These are phyloP conservation scores for Halocaridina rubra DNA, from an alignment of 2,888 invertebrate genomes.

Conservation along the genomic window DNA sequence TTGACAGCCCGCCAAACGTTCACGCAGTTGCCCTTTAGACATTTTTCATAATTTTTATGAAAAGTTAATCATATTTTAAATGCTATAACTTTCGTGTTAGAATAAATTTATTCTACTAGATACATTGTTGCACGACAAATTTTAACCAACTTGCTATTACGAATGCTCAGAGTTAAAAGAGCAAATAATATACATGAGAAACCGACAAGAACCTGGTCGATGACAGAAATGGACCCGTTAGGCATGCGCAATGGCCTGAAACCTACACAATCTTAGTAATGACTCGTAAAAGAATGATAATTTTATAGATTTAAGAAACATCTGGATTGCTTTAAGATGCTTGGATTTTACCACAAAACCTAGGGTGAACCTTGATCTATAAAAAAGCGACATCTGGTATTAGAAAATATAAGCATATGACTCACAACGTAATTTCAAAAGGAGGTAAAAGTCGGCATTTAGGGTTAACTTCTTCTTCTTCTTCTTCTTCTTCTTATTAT, in stretches of 20 bases:
- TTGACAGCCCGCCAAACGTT: conserved; percentile 38
- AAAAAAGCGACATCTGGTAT: too few relatives aligned
- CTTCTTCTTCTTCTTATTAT: too few relatives aligned
- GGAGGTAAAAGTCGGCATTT: too few relatives aligned
- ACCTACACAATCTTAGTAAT: too few relatives aligned
- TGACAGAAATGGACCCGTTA: neutral
- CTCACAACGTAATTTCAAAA: too few relatives aligned
- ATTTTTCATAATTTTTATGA: neutral
- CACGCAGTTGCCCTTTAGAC: neutral
- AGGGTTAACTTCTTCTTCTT: too few relatives aligned
- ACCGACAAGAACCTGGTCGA: conserved; percentile 3
- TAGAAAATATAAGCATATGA: too few relatives aligned
- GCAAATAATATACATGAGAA: neutral
- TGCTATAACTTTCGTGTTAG: too few relatives aligned
- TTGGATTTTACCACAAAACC: too few relatives aligned
- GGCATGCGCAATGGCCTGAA: conserved; percentile 4
- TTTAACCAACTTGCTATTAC: too few relatives aligned
- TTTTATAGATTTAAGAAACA: neutral
- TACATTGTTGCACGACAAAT: neutral
- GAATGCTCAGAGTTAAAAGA: neutral
- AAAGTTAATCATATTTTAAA: neutral
- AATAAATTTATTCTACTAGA: neutral
- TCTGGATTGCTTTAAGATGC: too few relatives aligned
- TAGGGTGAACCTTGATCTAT: too few relatives aligned
- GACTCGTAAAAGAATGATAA: neutral